These are phyloP conservation scores for Epinephelus awoara DNA, from an alignment of 2,797 vertebrate species.

Conservation along the genomic window DNA sequence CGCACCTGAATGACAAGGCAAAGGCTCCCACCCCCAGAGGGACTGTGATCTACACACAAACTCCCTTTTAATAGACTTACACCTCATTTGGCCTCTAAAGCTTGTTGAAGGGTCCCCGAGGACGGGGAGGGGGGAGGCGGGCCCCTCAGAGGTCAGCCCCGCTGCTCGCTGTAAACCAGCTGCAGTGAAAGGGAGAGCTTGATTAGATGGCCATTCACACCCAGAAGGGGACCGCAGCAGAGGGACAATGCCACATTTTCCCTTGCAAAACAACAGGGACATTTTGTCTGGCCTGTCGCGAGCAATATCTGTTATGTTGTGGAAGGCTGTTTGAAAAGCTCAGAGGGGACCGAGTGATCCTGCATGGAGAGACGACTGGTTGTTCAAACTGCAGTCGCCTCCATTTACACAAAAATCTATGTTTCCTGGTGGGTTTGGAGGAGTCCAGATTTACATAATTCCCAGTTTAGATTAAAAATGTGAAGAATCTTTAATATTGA, in stretches of 20 bases:
- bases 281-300: constrained; percentile 84
- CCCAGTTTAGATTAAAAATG: background rate
- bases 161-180: constrained; percentile 87
- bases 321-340: constrained; percentile 55
- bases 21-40: constrained; percentile 84
- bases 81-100: constrained; percentile 93
- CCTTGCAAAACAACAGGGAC: constrained; percentile 83
- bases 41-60: constrained; percentile 89
- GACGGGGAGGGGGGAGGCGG: constrained; percentile 71
- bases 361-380: constrained; percentile 12
- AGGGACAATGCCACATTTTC: constrained; percentile 85
- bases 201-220: constrained; percentile 89
- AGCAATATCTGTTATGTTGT: constrained; percentile 80
- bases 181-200: constrained; percentile 87
- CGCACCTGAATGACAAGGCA: constrained; percentile 89
- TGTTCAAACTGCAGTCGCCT: constrained; percentile 31
- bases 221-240: constrained; percentile 87
- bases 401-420: constrained; percentile 20
- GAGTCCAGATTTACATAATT: background rate
- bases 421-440: constrained; percentile 6
- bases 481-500: background rate
- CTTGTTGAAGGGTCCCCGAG: constrained; percentile 90
- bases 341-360: constrained; percentile 41
- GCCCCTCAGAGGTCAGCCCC: constrained; percentile 80
- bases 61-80: constrained; percentile 93